phyloP scores from a whole-genome alignment of 2,113 vertebrate species.

The Rattus rattus region DNA sequence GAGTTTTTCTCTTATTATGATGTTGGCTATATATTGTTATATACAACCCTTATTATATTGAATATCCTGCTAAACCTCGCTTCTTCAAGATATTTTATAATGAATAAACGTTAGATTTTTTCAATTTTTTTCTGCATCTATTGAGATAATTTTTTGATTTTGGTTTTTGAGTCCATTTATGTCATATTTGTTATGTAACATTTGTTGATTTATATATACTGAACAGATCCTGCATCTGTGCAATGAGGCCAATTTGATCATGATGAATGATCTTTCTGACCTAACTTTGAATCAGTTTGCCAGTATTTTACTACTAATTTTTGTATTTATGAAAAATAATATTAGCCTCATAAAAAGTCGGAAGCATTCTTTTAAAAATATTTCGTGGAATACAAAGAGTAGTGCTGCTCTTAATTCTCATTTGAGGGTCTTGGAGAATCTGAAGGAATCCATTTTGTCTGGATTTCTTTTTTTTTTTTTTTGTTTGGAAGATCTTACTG shows the following conservation, averaged over 20 bases:
- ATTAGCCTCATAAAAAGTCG: background rate
- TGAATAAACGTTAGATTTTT: background rate
- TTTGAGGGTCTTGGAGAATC: background rate
- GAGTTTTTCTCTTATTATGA: background rate
- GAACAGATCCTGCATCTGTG: background rate
- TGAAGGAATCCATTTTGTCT: background rate
- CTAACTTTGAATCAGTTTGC: background rate
- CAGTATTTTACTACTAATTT: background rate
- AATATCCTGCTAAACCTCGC: too few relatives aligned
- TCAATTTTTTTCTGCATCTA: background rate
- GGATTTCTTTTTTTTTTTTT: background rate
- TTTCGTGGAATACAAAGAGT: background rate
- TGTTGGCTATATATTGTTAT: background rate
- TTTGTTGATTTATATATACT: background rate
- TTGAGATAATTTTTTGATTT: background rate
- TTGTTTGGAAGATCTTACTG: background rate
- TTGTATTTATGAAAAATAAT: background rate
- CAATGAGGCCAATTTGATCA: background rate
- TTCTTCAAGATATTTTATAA: background rate
- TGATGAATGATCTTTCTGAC: too few relatives aligned
- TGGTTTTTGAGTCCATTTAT: background rate
- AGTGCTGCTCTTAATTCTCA: background rate
- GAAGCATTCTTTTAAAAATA: background rate
- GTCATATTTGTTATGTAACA: too few relatives aligned
- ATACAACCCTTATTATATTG: background rate